These are phyloP conservation scores for Rhagoletis zephyria DNA, from an alignment of 1,140 invertebrate species.

Conservation along the genomic window DNA sequence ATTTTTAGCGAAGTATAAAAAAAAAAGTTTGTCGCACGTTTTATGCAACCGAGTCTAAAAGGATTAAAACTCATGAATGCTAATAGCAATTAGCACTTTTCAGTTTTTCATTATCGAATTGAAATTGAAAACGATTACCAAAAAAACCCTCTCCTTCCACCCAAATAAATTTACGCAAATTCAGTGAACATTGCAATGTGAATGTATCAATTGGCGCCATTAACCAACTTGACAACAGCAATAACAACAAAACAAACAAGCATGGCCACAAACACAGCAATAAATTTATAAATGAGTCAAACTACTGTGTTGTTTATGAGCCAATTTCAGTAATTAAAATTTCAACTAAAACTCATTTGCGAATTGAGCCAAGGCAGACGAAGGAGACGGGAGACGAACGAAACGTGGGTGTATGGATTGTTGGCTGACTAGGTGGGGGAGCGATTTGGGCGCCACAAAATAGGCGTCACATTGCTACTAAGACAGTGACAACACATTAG, in stretches of 20 bases:
- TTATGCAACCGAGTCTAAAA: background rate
- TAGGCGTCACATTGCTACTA: background rate
- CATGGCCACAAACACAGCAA: background rate
- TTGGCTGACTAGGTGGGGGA: background rate
- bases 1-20: too few relatives aligned
- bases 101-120: too few relatives aligned
- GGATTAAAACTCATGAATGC: too few relatives aligned
- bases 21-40: background rate
- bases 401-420: background rate
- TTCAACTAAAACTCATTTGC: constrained; percentile 43
- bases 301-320: constrained; percentile 41
- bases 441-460: background rate
- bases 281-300: background rate
- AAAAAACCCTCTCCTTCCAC: background rate
- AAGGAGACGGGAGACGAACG: background rate
- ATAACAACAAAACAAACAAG: background rate
- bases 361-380: background rate
- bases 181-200: background rate
- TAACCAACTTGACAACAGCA: background rate
- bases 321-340: constrained; percentile 46
- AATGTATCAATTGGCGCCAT: constrained; percentile 29
- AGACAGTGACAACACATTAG: background rate
- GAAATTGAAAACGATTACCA: too few relatives aligned
- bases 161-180: background rate
- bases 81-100: too few relatives aligned